Evolutionary conservation across 1,140 invertebrate species (phyloP), one percentile per base, ranked within the genome.

Genomic region (Scaptomyza montana): DNA sequence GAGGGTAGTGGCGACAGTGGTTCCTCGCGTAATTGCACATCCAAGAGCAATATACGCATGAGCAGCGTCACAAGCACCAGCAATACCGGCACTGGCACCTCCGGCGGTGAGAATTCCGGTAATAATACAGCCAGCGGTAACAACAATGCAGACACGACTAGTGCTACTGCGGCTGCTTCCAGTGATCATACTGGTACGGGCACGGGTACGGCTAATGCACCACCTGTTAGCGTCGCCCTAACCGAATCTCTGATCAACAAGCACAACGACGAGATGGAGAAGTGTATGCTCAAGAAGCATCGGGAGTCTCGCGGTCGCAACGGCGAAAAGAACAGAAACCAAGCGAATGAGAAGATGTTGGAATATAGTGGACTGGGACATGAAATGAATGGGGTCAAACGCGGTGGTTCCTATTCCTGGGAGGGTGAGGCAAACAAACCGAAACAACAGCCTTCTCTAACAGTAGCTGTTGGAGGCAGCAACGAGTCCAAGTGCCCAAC

Each of bases 251-350:
- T 96, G 46, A 89, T 96, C 1, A 94, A 91, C 59, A 94, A 94
- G 71, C 96, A 96, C 77, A 96, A 96, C 87, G 94, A 95, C 73
- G 94, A 96, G 56, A 97, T 96, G 95, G 95, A 96, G 81, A 96
- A 96, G 79, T 93, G 94, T 4, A 95, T 97, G 94, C 92, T 96
- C 8, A 95, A 95, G 76, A 94, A 94, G 56, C 95, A 96, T 78
- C 93, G 94, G 5, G 94, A 95, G 70, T 92, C 94, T n/a, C 92
- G 94, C 13, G 93, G 92, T 47, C 93, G 93, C 10, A 94, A 93
- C 68, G 90, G 82, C 2, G 92, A 92, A 16, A 90, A 93, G 77
- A 81, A 64, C 62, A 92, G 93, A 75, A 89, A 92, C 66, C 67
- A 91, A 60, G 64, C 61, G 30, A 87, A 92, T 82, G 72, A 90